Conservation (phyloP, 2,888 invertebrate genomes). For the Hybos culiciformis region DNA sequence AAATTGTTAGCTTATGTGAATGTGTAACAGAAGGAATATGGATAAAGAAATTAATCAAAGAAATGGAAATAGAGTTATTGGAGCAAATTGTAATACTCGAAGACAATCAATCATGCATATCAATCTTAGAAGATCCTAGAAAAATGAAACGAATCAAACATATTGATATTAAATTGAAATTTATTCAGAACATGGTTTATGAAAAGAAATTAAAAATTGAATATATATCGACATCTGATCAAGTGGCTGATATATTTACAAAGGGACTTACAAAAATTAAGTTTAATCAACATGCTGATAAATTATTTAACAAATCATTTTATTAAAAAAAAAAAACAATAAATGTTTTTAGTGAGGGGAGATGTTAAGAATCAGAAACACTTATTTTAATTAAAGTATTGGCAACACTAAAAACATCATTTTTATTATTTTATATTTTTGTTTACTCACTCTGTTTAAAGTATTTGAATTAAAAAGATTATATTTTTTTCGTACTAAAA, state of each 20-base stretch:
- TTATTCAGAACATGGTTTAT: conserved; percentile 1
- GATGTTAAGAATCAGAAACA: too few species aligned
- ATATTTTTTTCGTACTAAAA: too few species aligned
- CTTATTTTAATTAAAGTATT: too few species aligned
- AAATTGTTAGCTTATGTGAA: background rate
- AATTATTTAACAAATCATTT: background rate
- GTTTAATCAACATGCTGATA: background rate
- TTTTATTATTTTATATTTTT: too few species aligned
- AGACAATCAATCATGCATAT: conserved; percentile 4
- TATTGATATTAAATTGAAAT: conserved; percentile 4
- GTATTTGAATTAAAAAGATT: too few species aligned
- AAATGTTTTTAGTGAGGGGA: background rate
- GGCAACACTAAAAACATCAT: too few species aligned
- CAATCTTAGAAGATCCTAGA: background rate
- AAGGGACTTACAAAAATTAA: background rate
- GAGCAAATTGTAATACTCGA: background rate
- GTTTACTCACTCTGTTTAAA: too few species aligned
- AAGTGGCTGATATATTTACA: background rate
- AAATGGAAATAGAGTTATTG: background rate
- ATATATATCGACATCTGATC: background rate
- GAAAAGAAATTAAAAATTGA: background rate
- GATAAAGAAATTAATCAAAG: background rate
- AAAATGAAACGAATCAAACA: conserved; percentile 5
- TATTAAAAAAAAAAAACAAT: background rate
- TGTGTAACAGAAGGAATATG: background rate